Percentiles rank a stretch among this genome's conserved stretches.
These are phyloP conservation scores for Hypothenemus hampei DNA, from an alignment of 1,140 invertebrate genomes.

Conservation along the genomic window DNA sequence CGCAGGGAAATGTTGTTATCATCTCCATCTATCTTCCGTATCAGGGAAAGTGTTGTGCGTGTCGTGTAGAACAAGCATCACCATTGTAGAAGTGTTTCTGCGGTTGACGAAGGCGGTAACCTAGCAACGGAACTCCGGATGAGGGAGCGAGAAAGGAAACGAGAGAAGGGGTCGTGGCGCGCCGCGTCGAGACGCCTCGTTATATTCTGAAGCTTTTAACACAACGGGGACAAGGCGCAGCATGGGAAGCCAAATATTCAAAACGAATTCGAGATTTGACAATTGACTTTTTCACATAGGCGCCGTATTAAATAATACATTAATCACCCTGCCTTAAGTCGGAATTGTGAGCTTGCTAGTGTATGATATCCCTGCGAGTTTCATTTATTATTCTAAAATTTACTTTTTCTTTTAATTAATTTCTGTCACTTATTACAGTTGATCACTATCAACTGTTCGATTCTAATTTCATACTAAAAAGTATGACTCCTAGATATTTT, in stretches of 20 bases:
- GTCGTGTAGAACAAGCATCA: conserved; percentile 47
- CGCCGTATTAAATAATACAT: not conserved
- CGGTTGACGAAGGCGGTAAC: conserved; percentile 42
- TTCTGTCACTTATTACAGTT: no score
- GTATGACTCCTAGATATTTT: no score
- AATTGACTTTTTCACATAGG: not conserved
- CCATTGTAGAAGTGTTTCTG: conserved; percentile 46
- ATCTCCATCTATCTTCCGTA: conserved; percentile 45
- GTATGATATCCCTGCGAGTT: no score
- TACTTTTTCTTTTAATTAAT: no score
- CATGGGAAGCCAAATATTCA: conserved; percentile 2
- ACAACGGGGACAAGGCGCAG: not conserved
- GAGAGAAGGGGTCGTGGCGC: conserved; percentile 30
- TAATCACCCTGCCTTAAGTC: no score
- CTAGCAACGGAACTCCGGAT: conserved; percentile 38
- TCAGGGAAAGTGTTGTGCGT: conserved; percentile 42
- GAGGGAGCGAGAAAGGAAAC: conserved; percentile 18
- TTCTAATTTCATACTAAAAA: no score
- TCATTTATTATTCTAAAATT: no score
- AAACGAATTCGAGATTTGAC: conserved; percentile 2
- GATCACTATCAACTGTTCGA: no score
- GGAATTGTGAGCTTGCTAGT: no score
- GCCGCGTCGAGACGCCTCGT: conserved; percentile 5
- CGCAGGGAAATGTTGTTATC: conserved; percentile 42
- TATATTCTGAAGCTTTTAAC: not conserved